A percentile compares a stretch with the other conserved stretches of the same genome.
phyloP scores from a whole-genome alignment of 2,797 vertebrate species.

The Sebastes taczanowskii region DNA sequence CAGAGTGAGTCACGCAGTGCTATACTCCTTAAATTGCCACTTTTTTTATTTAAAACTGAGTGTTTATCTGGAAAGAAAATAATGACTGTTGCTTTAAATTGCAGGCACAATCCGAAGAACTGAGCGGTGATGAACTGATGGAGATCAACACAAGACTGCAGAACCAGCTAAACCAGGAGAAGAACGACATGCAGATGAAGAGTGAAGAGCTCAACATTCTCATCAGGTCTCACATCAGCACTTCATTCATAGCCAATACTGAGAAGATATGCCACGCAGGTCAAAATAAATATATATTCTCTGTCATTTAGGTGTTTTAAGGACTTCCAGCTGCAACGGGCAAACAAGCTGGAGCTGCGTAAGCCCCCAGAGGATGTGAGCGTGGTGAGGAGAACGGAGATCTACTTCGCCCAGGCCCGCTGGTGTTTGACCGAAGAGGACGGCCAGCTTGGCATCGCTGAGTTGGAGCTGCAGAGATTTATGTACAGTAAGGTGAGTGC shows the following conservation, averaged over 20 bases:
- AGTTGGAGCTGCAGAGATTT: constrained; percentile 96
- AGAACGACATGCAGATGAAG: constrained; percentile 94
- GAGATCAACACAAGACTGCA: constrained; percentile 92
- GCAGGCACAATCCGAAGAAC: constrained; percentile 91
- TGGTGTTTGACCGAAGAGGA: constrained; percentile 98
- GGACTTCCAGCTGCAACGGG: constrained; percentile 96
- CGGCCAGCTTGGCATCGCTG: constrained; percentile 96
- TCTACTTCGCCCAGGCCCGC: constrained; percentile 96
- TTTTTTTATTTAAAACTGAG: not conserved
- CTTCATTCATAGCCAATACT: not conserved
- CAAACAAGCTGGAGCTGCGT: constrained; percentile 96
- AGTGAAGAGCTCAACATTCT: constrained; percentile 98
- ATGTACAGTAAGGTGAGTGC: constrained; percentile 96
- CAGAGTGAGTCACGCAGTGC: constrained; percentile 80
- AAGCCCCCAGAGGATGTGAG: constrained; percentile 96
- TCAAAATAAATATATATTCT: not conserved
- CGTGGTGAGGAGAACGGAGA: constrained; percentile 94
- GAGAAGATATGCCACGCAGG: not conserved
- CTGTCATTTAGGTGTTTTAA: constrained; percentile 90
- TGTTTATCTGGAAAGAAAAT: not conserved
- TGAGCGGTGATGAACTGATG: constrained; percentile 85
- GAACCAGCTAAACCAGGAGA: constrained; percentile 96
- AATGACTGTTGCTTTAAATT: not conserved
- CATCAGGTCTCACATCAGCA: constrained; percentile 86
- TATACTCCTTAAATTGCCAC: not conserved